Evolutionary conservation across 2,888 invertebrate genomes (phyloP).

Genomic region (Acleris holmiana): DNA sequence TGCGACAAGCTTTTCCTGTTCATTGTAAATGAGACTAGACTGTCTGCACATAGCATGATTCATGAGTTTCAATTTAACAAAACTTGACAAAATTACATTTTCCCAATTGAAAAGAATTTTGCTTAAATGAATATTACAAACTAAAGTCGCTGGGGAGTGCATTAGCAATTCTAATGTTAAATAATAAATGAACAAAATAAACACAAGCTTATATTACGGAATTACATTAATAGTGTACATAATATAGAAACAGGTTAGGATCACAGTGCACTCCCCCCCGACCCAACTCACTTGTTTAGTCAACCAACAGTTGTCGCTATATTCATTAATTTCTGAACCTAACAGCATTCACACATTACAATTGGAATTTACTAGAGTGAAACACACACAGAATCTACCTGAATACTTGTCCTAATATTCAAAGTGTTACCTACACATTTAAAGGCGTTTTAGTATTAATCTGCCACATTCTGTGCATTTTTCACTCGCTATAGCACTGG

Average conservation of each 20-base stretch:
- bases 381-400: conserved; percentile 65
- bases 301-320: conserved; percentile 37
- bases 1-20: conserved; percentile 65
- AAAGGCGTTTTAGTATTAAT: conserved; percentile 36
- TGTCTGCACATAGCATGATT: conserved; percentile 70
- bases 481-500: conserved; percentile 62
- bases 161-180: conserved; percentile 38
- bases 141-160: conserved; percentile 49
- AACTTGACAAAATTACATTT: conserved; percentile 44
- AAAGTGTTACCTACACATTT: conserved; percentile 56
- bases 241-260: conserved; percentile 11
- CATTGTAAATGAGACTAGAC: conserved; percentile 57
- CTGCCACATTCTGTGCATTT: conserved; percentile 55
- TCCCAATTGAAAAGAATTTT: conserved; percentile 30
- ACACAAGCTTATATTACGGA: conserved; percentile 17
- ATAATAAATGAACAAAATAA: conserved; percentile 19
- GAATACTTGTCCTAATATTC: conserved; percentile 50
- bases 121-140: conserved; percentile 46
- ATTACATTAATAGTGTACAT: conserved; percentile 15
- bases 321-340: conserved; percentile 65
- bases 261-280: conserved; percentile 27
- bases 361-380: conserved; percentile 69
- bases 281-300: conserved; percentile 22
- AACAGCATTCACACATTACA: conserved; percentile 68
- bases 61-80: conserved; percentile 53